phyloP scores from a whole-genome alignment of 2,113 vertebrate species.

The Barnardius zonarius region DNA sequence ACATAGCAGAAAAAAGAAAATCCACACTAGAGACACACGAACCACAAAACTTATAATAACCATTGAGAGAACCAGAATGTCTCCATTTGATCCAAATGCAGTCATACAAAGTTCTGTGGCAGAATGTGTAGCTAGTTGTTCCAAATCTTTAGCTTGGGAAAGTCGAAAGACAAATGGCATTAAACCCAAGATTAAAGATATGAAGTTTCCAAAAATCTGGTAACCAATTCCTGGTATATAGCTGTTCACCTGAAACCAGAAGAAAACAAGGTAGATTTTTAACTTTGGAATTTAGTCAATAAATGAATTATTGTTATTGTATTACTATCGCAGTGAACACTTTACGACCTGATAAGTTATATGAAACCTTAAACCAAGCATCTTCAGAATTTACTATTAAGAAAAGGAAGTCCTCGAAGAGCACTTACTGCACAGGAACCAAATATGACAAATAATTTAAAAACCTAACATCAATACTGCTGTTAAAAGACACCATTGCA shows the following conservation, averaged over 20 bases:
- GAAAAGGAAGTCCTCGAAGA: neutral
- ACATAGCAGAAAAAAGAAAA: constrained; percentile 98
- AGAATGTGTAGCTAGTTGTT: constrained; percentile 85
- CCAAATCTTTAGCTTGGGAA: constrained; percentile 88
- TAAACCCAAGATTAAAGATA: constrained; percentile 88
- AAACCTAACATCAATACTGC: neutral
- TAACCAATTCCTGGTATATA: constrained; percentile 94
- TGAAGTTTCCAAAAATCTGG: constrained; percentile 93
- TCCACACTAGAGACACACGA: constrained; percentile 93
- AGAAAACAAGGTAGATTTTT: neutral
- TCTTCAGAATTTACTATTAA: neutral
- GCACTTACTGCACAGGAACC: neutral
- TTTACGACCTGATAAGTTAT: neutral
- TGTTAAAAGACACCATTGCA: neutral
- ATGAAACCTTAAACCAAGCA: neutral
- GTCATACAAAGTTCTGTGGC: constrained; percentile 84
- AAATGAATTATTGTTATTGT: neutral
- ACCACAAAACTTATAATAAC: constrained; percentile 91
- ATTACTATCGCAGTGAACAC: neutral
- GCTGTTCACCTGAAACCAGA: constrained; percentile 85
- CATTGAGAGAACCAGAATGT: constrained; percentile 85
- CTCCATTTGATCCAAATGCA: constrained; percentile 85
- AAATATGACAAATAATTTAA: neutral
- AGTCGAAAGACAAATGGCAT: constrained; percentile 91
- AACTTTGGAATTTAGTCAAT: neutral